Percentiles rank a stretch among this genome's conserved stretches.
phyloP scores from a whole-genome alignment of 1,140 invertebrate genomes.

The Patella vulgata region DNA sequence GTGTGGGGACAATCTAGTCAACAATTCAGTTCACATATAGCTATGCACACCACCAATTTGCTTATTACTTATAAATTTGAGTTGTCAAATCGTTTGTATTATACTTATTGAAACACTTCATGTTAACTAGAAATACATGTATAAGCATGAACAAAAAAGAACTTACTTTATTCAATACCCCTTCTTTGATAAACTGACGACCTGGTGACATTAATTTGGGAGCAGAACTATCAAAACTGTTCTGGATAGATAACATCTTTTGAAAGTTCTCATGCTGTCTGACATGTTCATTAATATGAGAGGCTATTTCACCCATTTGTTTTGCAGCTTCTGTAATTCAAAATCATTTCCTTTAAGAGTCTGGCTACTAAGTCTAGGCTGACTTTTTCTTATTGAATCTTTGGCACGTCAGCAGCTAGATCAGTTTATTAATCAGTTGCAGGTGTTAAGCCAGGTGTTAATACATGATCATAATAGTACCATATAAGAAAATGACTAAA shows the following conservation, averaged over 20 bases:
- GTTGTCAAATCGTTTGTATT: too few relatives aligned
- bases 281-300: slow-evolving; percentile 78
- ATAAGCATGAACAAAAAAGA: too few relatives aligned
- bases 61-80: too few relatives aligned
- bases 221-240: slow-evolving; percentile 71
- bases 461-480: too few relatives aligned
- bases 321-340: slow-evolving; percentile 72
- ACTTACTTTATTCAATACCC: slow-evolving; percentile 73
- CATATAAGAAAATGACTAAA: too few relatives aligned
- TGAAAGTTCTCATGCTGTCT: slow-evolving; percentile 78
- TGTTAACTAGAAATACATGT: too few relatives aligned
- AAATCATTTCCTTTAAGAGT: background rate
- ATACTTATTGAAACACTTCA: too few relatives aligned
- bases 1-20: too few relatives aligned
- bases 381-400: background rate
- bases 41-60: too few relatives aligned
- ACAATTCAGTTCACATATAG: too few relatives aligned
- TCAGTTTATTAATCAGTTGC: too few relatives aligned
- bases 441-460: too few relatives aligned
- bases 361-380: background rate
- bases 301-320: slow-evolving; percentile 75
- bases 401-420: background rate
- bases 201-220: slow-evolving; percentile 77
- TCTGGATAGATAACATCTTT: slow-evolving; percentile 76
- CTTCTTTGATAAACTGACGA: slow-evolving; percentile 77